Conservation (phyloP, 2,113 vertebrate species). For the Lycocorax pyrrhopterus region DNA sequence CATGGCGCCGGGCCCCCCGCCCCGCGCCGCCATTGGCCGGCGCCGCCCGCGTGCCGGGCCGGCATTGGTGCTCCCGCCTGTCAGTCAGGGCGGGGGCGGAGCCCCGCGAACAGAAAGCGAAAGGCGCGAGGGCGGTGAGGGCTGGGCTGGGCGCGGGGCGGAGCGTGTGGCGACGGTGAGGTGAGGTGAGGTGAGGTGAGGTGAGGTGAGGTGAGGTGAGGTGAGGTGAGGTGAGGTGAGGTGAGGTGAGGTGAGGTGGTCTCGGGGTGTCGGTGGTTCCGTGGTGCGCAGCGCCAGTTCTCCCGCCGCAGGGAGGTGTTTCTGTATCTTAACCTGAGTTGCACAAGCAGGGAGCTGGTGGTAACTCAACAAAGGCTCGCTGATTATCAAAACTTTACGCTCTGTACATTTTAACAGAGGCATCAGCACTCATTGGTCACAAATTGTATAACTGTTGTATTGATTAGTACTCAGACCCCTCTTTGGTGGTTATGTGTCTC, state of each 20-base stretch:
- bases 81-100: not conserved
- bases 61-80: not conserved
- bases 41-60: rapidly evolving
- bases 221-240: not conserved
- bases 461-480: not conserved
- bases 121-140: not conserved
- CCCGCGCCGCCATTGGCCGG: not conserved
- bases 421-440: not conserved
- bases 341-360: not conserved
- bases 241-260: too few relatives aligned
- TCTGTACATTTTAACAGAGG: not conserved
- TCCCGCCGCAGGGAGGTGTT: too few relatives aligned
- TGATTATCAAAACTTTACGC: not conserved
- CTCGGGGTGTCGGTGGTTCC: not conserved
- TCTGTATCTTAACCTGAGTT: not conserved
- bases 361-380: not conserved
- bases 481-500: too few relatives aligned
- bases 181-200: too few relatives aligned
- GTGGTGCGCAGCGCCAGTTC: rapidly evolving
- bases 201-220: too few relatives aligned
- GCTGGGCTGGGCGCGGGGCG: not conserved
- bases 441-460: rapidly evolving
- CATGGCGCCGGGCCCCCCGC: not conserved
- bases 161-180: too few relatives aligned
- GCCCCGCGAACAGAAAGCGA: not conserved